Conservation (phyloP, 2,888 invertebrate genomes). For the Corbicula japonica region DNA sequence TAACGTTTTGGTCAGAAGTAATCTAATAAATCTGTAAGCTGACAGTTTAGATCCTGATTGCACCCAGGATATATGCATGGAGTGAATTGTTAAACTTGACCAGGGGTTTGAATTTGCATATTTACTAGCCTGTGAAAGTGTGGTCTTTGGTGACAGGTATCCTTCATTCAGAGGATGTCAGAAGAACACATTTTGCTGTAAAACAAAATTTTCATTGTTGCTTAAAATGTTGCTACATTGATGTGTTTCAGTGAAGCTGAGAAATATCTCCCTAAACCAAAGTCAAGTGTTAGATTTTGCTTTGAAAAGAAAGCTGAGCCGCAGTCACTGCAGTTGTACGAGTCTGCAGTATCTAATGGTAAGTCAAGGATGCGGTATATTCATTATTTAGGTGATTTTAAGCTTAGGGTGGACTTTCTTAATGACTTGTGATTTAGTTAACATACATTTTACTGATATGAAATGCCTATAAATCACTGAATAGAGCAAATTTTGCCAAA, state of each 20-base stretch:
- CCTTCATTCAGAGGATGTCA: background rate
- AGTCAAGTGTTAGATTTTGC: constrained; percentile 18
- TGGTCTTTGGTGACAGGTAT: too few species aligned
- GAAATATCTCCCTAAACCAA: constrained; percentile 11
- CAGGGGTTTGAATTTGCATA: too few species aligned
- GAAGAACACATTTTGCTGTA: background rate
- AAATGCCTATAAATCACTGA: too few species aligned
- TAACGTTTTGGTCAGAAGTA: too few species aligned
- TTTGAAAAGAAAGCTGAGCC: constrained; percentile 4
- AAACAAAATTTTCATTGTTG: background rate
- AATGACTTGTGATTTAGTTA: too few species aligned
- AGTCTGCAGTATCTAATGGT: background rate
- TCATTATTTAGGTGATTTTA: too few species aligned
- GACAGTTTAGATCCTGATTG: background rate
- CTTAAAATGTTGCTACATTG: background rate
- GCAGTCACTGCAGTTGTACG: background rate
- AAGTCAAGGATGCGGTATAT: too few species aligned
- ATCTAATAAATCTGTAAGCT: background rate
- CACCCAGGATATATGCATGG: background rate
- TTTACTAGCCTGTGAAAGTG: too few species aligned
- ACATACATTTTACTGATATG: too few species aligned
- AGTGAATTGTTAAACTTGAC: too few species aligned
- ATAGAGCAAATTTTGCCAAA: too few species aligned
- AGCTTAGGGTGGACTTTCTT: too few species aligned
- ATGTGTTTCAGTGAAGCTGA: constrained; percentile 34